Evolutionary conservation across 2,113 vertebrate genomes (phyloP).

Genomic region (Oncorhynchus mykiss): DNA sequence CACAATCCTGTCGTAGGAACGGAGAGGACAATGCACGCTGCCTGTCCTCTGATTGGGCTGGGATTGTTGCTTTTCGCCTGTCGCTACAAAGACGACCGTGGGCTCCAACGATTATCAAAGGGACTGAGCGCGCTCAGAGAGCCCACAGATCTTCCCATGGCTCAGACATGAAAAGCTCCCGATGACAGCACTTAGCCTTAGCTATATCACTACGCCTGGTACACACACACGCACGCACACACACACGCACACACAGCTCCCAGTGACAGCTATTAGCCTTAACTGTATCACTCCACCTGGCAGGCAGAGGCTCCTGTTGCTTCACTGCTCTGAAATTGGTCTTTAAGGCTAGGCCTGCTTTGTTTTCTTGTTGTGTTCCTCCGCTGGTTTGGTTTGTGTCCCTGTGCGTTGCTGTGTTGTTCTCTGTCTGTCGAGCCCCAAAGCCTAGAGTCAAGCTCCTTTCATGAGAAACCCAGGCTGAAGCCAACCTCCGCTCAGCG

Average conservation of each 20-base stretch:
- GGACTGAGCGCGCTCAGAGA: constrained; percentile 57
- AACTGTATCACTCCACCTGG: constrained; percentile 59
- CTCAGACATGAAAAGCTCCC: constrained; percentile 70
- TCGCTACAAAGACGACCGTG: constrained; percentile 68
- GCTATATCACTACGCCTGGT: constrained; percentile 57
- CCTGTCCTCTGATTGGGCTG: constrained; percentile 55
- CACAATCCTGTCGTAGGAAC: constrained; percentile 61
- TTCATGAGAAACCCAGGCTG: constrained; percentile 60
- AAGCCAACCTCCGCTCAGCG: constrained; percentile 39
- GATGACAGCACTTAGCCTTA: constrained; percentile 71
- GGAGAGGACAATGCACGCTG: constrained; percentile 49
- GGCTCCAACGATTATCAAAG: constrained; percentile 75
- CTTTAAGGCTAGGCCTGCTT: constrained; percentile 17
- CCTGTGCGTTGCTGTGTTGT: background rate
- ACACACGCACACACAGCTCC: constrained; percentile 36
- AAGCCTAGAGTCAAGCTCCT: constrained; percentile 36
- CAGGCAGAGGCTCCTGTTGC: constrained; percentile 34
- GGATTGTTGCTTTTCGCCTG: constrained; percentile 55
- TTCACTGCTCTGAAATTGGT: constrained; percentile 14
- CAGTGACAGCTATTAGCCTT: constrained; percentile 71
- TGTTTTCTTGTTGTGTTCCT: constrained; percentile 64
- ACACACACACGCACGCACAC: constrained; percentile 15
- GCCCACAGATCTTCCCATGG: constrained; percentile 70
- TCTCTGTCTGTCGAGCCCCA: constrained; percentile 51
- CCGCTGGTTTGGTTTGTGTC: constrained; percentile 35